Evolutionary conservation across 2,113 vertebrate species (phyloP).

Genomic region (Oreochromis niloticus): DNA sequence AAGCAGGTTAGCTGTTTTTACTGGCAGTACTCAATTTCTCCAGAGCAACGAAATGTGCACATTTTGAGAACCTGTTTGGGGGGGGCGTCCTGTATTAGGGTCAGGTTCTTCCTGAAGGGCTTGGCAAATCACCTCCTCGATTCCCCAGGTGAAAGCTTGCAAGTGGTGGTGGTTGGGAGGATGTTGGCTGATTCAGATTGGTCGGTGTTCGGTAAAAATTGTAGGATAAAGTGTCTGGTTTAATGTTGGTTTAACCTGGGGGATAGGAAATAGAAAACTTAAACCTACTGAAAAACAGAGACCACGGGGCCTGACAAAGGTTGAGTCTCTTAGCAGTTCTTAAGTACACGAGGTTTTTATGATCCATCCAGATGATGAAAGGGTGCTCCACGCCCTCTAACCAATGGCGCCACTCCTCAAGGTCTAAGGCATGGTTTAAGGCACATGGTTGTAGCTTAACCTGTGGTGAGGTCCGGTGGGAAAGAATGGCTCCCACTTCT

Average conservation of each 20-base stretch:
- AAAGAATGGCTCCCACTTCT: neutral
- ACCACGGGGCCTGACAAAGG: neutral
- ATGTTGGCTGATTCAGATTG: neutral
- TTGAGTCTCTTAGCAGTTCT: neutral
- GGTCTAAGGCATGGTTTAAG: neutral
- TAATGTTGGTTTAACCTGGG: neutral
- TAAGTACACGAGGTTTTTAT: neutral
- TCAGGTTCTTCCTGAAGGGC: neutral
- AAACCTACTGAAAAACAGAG: neutral
- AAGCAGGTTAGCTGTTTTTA: neutral
- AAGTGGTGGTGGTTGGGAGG: neutral
- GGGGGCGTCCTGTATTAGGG: neutral
- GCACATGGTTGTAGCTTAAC: neutral
- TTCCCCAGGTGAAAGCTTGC: neutral
- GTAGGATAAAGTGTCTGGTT: neutral
- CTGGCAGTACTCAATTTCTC: neutral
- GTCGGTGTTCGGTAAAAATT: neutral
- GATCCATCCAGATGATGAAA: neutral
- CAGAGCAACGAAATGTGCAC: neutral
- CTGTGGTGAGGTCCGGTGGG: neutral
- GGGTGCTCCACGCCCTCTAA: neutral
- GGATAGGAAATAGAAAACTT: neutral
- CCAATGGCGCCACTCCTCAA: neutral
- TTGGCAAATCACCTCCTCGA: neutral
- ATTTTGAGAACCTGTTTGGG: neutral